Percentiles rank a stretch among this genome's conserved stretches.
phyloP scores from a whole-genome alignment of 2,113 vertebrate species.

The Burhinus bistriatus region DNA sequence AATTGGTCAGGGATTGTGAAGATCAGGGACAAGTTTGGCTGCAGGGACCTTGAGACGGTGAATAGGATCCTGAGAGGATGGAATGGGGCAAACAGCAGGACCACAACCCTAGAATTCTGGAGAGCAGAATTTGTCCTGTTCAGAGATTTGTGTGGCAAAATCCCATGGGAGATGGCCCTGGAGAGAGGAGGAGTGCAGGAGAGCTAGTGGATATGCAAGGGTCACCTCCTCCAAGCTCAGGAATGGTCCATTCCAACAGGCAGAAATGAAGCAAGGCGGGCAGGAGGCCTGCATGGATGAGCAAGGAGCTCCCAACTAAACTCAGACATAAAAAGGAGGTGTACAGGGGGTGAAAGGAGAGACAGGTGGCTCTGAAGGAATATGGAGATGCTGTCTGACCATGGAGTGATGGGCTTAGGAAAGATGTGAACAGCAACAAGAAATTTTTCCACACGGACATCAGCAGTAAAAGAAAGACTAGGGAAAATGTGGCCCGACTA shows the following conservation, averaged over 20 bases:
- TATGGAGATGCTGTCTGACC: not conserved
- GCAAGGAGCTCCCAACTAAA: not conserved
- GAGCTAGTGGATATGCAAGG: not conserved
- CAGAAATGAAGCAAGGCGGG: not conserved
- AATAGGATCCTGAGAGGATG: not conserved
- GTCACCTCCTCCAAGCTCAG: not conserved
- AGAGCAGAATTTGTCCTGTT: not conserved
- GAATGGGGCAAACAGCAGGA: not conserved
- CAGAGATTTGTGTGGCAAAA: not conserved
- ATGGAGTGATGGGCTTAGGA: not conserved
- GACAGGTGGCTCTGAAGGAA: not conserved
- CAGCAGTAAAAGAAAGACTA: not conserved
- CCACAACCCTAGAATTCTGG: not conserved
- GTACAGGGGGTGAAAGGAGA: not conserved
- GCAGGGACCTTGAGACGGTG: not conserved
- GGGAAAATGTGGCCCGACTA: fast-evolving
- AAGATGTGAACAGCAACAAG: not conserved
- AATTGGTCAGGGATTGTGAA: not conserved
- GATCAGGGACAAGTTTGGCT: not conserved
- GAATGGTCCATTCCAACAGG: not conserved
- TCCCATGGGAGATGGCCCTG: not conserved
- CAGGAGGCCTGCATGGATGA: not conserved
- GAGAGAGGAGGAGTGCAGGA: not conserved
- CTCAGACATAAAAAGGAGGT: not conserved
- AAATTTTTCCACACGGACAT: not conserved